A percentile compares a stretch with the other conserved stretches of the same genome.
Conservation (phyloP, 2,113 vertebrate species). For the Oncorhynchus mykiss region DNA sequence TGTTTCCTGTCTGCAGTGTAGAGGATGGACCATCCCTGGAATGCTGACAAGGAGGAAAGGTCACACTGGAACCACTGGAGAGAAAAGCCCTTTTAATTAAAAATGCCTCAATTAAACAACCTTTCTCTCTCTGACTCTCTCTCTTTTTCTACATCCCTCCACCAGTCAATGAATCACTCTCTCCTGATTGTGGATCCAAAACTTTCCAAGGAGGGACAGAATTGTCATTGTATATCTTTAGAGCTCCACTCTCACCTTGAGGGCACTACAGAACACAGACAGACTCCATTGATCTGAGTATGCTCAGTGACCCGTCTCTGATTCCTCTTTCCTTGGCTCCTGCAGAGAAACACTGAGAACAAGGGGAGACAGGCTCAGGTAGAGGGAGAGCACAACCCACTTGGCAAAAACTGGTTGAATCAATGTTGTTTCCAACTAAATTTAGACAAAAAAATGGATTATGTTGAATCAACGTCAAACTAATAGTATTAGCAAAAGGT, state of each 20-base stretch:
- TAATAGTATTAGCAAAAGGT: too few relatives aligned
- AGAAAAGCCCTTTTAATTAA: conserved; percentile 3
- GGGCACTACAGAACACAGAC: conserved; percentile 12
- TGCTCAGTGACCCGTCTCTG: too few relatives aligned
- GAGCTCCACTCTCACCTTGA: conserved; percentile 20
- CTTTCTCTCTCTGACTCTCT: neutral
- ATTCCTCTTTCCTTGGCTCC: too few relatives aligned
- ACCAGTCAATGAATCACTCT: neutral
- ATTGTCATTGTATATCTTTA: conserved; percentile 33
- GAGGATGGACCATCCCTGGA: too few relatives aligned
- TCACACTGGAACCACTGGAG: neutral
- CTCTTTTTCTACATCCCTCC: neutral
- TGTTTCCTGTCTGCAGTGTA: too few relatives aligned
- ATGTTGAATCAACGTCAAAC: too few relatives aligned
- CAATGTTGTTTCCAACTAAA: too few relatives aligned
- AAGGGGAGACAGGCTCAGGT: too few relatives aligned
- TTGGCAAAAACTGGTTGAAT: too few relatives aligned
- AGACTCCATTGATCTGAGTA: neutral
- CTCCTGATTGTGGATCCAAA: conserved; percentile 16
- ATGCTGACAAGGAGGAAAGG: too few relatives aligned
- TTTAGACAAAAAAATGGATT: too few relatives aligned
- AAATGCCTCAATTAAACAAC: neutral
- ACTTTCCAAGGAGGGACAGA: neutral
- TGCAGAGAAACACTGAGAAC: neutral
- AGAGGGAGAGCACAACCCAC: too few relatives aligned